phyloP scores from a whole-genome alignment of 2,888 invertebrate species.

The Julus scanicus region DNA sequence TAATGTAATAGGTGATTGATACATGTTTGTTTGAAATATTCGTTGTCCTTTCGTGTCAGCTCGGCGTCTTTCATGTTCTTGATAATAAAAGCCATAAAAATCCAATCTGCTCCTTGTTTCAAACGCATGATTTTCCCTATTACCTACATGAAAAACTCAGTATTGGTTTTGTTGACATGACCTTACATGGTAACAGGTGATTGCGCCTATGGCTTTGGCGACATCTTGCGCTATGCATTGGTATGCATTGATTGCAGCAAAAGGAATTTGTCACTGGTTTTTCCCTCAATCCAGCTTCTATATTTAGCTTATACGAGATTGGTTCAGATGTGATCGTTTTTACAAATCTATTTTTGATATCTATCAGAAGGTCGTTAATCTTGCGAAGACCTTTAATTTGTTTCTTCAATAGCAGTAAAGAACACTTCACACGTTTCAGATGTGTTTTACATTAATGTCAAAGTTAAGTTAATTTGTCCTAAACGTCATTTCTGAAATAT shows the following conservation, averaged over 20 bases:
- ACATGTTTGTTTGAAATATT: too few relatives aligned
- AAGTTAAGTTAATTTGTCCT: too few relatives aligned
- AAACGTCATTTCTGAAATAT: too few relatives aligned
- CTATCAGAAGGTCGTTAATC: conserved; percentile 1
- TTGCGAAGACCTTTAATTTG: too few relatives aligned
- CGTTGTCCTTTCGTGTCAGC: too few relatives aligned
- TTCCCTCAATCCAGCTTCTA: background rate
- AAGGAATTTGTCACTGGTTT: background rate
- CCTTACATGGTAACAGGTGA: conserved; percentile 7
- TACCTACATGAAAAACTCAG: background rate
- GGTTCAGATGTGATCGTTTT: background rate
- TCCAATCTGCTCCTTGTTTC: background rate
- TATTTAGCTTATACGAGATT: background rate
- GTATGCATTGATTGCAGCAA: background rate
- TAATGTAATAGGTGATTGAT: too few relatives aligned
- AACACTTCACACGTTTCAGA: too few relatives aligned
- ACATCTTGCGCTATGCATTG: background rate
- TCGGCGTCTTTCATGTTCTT: background rate
- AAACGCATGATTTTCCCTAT: background rate
- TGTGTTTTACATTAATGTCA: too few relatives aligned
- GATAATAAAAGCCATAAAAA: background rate
- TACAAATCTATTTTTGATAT: background rate
- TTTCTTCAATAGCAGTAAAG: too few relatives aligned
- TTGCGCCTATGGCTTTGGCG: background rate
- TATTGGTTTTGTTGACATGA: conserved; percentile 18